Base-by-base conservation (phyloP, 37 sponge, comb jelly and placozoan genomes). In the Cladorhizidae sp. region DNA sequence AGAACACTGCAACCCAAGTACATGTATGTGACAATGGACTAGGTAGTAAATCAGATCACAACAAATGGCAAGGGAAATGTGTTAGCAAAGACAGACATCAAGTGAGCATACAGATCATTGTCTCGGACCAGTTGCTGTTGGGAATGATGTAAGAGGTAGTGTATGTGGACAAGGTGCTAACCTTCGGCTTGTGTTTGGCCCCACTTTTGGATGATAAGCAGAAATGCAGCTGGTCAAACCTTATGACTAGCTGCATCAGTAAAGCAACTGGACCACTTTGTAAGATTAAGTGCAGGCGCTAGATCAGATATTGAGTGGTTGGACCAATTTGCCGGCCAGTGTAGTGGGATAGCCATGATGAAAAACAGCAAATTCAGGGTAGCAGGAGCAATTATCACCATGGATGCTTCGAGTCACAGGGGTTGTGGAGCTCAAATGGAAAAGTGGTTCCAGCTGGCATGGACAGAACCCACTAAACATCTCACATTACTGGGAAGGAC, bases 271-370 rank as follows among this genome's bases (percentile, higher is more conserved):
- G 55, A 73, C 20, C 73, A 73, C 12, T 43, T 50, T n/a, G 31
- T 73, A 3, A 33, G 54, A 23, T 39, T 73, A 15, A 73, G 36
- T n/a, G 23, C n/a, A 9, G 54, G 29, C 25, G 51, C 55, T 50
- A 33, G 73, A 11, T 43, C 73, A 11, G 73, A 73, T n/a, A 51
- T 73, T 3, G 55, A 21, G 12, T 73, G 54, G 73, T 73, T n/a
- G n/a, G 73, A 15, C 6, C 28, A 22, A 6, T 73, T 73, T n/a
- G 70, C 75, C 29, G 25, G 37, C 75, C n/a, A n/a, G n/a, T n/a
- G n/a, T n/a, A n/a, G n/a, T n/a, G n/a, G n/a, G n/a, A n/a, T n/a
- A n/a, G n/a, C n/a, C n/a, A n/a, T 32, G 17, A 22, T 75, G 75
- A 58, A 75, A 75, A 56, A 58, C 58, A 25, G 37, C 31, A 26